Evolutionary conservation across 2,797 vertebrate species (phyloP), one percentile per base, ranked within the genome.

Genomic region (Pelochelys cantorii): DNA sequence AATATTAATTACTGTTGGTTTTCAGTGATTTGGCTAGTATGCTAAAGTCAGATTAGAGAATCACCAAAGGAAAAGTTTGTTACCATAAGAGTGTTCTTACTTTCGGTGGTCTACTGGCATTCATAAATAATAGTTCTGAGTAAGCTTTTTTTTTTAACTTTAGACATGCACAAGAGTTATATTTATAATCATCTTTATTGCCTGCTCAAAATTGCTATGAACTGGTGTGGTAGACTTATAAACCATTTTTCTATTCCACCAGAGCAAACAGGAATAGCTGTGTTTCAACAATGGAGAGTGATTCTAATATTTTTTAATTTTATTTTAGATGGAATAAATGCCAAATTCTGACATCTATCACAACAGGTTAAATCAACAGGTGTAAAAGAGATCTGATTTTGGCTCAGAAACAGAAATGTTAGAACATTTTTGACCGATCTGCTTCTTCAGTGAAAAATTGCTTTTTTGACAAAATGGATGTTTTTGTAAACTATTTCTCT

Each of bases 351-450:
- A 31, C 62, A n/a, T 62, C 5, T 57, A 29, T 11, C 54, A 22
- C 2, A 23, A 0, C 3, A 48, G 4, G 83, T 0, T 0, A 79
- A 18, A 71, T 3, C 91, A 29, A 86, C 3, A n/a, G 71, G 37
- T 8, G 27, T 20, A 81, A 52, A 86, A 22, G 5, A 52, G 1
- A 81, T 31, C 4, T 52, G 34, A 53, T 34, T 17, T n/a, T 68
- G 2, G 0, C 34, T 1, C 1, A 29, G 79, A 90, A 37, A 59
- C 54, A 8, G 22, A 84, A 48, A 0, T 57, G 0, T 3, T 60
- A 31, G 15, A n/a, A n/a, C 14, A 17, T 74, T 89, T 62, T 81
- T 55, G 55, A 77, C 17, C 0, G 3, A 74, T 11, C 0, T 4
- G 14, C 83, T 86, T 87, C 68, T 1, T 80, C 20, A 74, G 1